A percentile compares a stretch with the other conserved stretches of the same genome.
Evolutionary conservation across 1,140 invertebrate species (phyloP).

Genomic region (Drosophila oshimai): DNA sequence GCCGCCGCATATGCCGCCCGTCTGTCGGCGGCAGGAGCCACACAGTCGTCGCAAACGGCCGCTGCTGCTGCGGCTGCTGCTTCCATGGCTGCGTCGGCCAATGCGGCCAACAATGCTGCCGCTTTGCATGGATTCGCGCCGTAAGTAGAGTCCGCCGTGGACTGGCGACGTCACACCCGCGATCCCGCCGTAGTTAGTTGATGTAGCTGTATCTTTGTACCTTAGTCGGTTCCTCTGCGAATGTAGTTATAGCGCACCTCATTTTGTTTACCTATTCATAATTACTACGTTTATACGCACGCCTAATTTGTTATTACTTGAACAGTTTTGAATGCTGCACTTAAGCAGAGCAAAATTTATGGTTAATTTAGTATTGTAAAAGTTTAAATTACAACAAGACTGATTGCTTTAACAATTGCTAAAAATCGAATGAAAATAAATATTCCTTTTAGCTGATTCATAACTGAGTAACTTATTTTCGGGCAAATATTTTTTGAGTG

Average conservation of each 20-base stretch:
- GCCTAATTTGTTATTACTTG: no score
- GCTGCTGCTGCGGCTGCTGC: conserved; percentile 86
- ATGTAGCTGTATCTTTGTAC: conserved; percentile 10
- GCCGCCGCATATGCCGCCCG: conserved; percentile 83
- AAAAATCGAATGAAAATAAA: no score
- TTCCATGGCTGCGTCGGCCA: conserved; percentile 84
- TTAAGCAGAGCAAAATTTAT: not conserved
- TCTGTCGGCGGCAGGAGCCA: conserved; percentile 84
- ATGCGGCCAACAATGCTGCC: conserved; percentile 87
- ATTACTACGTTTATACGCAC: conserved; percentile 35
- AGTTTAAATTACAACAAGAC: no score
- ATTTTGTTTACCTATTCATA: not conserved
- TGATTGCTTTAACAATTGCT: no score
- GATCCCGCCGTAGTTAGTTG: conserved; percentile 43
- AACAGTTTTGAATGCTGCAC: not conserved
- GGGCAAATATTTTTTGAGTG: no score
- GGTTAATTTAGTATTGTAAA: not conserved
- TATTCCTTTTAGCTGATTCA: no score
- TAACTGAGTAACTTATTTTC: no score
- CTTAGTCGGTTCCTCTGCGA: conserved; percentile 22
- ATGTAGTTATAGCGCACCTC: conserved; percentile 28
- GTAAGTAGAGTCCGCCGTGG: conserved; percentile 86
- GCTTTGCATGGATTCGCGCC: conserved; percentile 91
- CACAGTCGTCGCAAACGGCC: conserved; percentile 85
- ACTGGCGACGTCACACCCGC: conserved; percentile 27